A percentile compares a stretch with the other conserved stretches of the same genome.
Conservation (phyloP, 2,797 vertebrate genomes). For the Emydoidea blandingii region DNA sequence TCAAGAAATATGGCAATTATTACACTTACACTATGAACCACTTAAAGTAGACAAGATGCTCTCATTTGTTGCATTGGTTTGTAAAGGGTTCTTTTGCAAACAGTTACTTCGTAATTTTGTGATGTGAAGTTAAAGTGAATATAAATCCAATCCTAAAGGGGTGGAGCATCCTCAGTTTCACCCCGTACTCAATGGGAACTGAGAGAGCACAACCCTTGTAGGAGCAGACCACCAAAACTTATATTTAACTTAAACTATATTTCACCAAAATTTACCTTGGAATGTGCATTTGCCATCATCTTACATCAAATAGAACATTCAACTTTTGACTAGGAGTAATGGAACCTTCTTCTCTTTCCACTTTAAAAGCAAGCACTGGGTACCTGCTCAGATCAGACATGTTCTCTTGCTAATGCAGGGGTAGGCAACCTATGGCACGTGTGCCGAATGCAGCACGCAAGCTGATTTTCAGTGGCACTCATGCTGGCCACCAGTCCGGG, state of each 20-base stretch:
- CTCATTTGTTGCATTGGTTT: background rate
- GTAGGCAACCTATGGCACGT: too few relatives aligned
- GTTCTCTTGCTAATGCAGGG: background rate
- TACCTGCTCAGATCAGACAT: background rate
- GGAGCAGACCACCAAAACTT: background rate
- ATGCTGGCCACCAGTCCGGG: too few relatives aligned
- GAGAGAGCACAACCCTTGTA: background rate
- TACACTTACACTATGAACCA: background rate
- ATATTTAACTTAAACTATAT: background rate
- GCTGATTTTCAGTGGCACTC: too few relatives aligned
- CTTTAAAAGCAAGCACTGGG: background rate
- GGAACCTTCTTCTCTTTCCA: background rate
- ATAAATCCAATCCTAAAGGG: background rate
- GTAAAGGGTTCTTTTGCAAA: slow-evolving; percentile 16
- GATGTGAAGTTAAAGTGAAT: background rate
- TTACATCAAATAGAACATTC: background rate
- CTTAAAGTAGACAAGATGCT: slow-evolving; percentile 1
- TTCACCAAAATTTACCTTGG: background rate
- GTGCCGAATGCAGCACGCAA: too few relatives aligned
- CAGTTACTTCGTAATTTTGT: background rate
- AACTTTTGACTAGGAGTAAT: background rate
- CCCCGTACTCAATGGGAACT: fast-evolving
- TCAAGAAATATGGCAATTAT: slow-evolving; percentile 8
- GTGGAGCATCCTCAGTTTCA: background rate
- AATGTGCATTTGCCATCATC: background rate